phyloP scores from a whole-genome alignment of 2,888 invertebrate genomes.

The Pristionchus japonicus region DNA sequence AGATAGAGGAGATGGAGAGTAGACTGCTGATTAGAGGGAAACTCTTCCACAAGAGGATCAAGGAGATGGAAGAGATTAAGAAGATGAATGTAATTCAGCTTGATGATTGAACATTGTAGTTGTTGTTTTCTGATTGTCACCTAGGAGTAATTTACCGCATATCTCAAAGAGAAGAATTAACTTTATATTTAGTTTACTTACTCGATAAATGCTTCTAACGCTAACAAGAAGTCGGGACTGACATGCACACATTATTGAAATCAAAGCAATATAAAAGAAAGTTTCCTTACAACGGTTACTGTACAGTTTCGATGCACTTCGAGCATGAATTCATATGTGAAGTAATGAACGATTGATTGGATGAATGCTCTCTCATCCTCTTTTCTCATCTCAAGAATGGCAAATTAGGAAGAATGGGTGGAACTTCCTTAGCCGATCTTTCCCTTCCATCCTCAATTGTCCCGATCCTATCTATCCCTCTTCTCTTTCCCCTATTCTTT shows the following conservation, averaged over 20 bases:
- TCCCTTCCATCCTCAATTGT: conserved; percentile 1
- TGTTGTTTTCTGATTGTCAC: too few relatives aligned
- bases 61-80: neutral
- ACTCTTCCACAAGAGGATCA: neutral
- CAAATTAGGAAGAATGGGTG: conserved; percentile 32
- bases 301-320: too few relatives aligned
- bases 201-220: too few relatives aligned
- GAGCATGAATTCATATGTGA: too few relatives aligned
- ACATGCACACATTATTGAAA: too few relatives aligned
- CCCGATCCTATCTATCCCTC: conserved; percentile 14
- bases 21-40: neutral
- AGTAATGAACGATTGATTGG: neutral
- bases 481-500: neutral
- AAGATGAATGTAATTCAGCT: neutral
- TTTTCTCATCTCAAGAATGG: conserved; percentile 1
- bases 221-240: too few relatives aligned
- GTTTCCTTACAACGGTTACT: too few relatives aligned
- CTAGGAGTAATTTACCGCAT: too few relatives aligned
- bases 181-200: too few relatives aligned
- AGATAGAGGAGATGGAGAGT: neutral
- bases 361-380: neutral
- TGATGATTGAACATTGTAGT: too few relatives aligned
- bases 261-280: too few relatives aligned
- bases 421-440: conserved; percentile 40
- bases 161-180: too few relatives aligned